These are phyloP conservation scores for Oscheius sp. DNA, from an alignment of 2,888 invertebrate genomes.

Conservation along the genomic window DNA sequence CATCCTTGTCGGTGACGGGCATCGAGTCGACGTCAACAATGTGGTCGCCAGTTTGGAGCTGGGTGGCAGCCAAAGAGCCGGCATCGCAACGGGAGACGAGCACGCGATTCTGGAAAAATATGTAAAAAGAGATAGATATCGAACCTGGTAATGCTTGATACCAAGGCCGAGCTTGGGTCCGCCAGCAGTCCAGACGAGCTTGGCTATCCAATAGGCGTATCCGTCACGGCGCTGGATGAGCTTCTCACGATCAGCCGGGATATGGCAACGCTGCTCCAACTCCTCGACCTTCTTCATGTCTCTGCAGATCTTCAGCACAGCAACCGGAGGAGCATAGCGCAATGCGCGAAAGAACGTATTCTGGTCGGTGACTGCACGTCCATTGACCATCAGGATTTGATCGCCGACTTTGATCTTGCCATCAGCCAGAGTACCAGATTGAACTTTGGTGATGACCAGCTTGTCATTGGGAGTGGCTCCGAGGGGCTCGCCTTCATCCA, in stretches of 20 bases:
- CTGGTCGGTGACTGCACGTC: slow-evolving; percentile 45
- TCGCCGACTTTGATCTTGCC: slow-evolving; percentile 49
- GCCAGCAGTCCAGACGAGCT: slow-evolving; percentile 11
- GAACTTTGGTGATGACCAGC: slow-evolving; percentile 1
- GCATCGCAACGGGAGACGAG: slow-evolving; percentile 45
- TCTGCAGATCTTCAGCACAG: slow-evolving; percentile 42
- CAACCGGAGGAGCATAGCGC: slow-evolving; percentile 60
- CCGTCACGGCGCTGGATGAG: slow-evolving; percentile 65
- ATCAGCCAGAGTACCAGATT: neutral
- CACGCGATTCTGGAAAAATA: slow-evolving; percentile 53
- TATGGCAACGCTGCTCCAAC: slow-evolving; percentile 57
- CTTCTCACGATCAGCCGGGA: slow-evolving; percentile 65
- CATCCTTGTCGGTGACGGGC: slow-evolving; percentile 34
- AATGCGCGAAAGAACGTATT: slow-evolving; percentile 64
- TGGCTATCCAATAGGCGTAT: slow-evolving; percentile 49
- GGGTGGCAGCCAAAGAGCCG: neutral
- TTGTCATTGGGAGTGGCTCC: slow-evolving; percentile 19
- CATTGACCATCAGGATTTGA: slow-evolving; percentile 62
- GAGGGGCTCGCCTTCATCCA: slow-evolving; percentile 17
- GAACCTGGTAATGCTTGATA: slow-evolving; percentile 62
- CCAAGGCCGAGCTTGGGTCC: slow-evolving; percentile 65
- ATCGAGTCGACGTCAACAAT: slow-evolving; percentile 20
- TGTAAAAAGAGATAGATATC: neutral
- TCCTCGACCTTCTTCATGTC: slow-evolving; percentile 45
- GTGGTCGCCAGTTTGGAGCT: slow-evolving; percentile 12